Conservation (phyloP, 2,888 invertebrate species). For the Lasius platythorax region DNA sequence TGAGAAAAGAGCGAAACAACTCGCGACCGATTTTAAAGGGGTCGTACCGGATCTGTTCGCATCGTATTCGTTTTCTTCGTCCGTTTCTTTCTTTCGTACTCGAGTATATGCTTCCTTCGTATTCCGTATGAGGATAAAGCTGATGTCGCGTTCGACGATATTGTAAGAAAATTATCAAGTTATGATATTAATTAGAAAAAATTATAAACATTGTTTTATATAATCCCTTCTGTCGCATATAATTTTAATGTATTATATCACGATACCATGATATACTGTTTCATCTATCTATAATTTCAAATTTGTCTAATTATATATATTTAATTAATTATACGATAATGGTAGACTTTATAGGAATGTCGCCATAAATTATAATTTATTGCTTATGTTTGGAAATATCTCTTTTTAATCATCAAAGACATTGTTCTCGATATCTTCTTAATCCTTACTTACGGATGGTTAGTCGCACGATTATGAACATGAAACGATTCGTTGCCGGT, state of each 20-base stretch:
- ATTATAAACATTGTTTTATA: background rate
- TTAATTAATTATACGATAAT: background rate
- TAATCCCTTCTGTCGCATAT: too few species aligned
- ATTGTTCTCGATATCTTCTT: background rate
- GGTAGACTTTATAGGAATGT: background rate
- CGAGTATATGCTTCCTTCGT: background rate
- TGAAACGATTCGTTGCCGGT: constrained; percentile 49
- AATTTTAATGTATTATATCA: background rate
- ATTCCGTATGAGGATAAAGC: background rate
- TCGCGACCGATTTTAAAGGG: constrained; percentile 64
- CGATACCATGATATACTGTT: background rate
- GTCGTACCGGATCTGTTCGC: constrained; percentile 55
- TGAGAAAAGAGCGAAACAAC: constrained; percentile 33
- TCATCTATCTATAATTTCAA: background rate
- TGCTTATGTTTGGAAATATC: background rate
- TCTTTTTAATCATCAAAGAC: background rate
- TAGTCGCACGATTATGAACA: constrained; percentile 35
- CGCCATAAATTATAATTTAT: background rate
- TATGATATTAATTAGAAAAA: background rate
- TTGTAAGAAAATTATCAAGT: background rate
- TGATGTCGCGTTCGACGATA: background rate
- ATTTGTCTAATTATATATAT: background rate
- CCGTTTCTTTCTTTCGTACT: constrained; percentile 13
- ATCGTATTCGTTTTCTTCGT: constrained; percentile 53
- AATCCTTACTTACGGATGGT: background rate